Conservation (phyloP, 2,797 vertebrate genomes). For the Hemibagrus guttatus region DNA sequence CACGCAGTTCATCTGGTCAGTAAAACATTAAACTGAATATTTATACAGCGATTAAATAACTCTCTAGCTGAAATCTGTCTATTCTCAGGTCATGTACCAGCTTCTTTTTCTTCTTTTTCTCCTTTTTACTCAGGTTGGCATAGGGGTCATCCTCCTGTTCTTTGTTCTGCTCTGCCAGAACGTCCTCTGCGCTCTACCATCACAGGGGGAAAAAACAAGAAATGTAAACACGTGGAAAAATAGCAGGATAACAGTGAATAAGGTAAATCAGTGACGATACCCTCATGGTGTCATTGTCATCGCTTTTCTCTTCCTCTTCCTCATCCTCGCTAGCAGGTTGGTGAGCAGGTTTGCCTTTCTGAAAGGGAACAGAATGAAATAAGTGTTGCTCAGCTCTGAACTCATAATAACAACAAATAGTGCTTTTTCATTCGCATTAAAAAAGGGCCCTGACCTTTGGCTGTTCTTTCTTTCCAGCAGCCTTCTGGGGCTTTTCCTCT, state of each 20-base stretch:
- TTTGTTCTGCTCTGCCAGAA: conserved; percentile 69
- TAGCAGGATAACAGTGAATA: neutral
- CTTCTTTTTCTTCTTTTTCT: conserved; percentile 92
- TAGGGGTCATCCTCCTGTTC: conserved; percentile 75
- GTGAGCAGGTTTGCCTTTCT: conserved; percentile 65
- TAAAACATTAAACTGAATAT: neutral
- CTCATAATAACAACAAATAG: neutral
- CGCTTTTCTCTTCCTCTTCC: conserved; percentile 66
- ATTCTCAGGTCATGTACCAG: conserved; percentile 67
- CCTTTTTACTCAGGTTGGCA: conserved; percentile 87
- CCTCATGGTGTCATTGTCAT: conserved; percentile 72
- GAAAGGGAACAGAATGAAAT: neutral
- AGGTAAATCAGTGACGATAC: conserved; percentile 52
- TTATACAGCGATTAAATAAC: neutral
- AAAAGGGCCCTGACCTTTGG: conserved; percentile 50
- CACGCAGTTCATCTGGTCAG: neutral
- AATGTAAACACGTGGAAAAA: neutral
- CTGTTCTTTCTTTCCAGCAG: conserved; percentile 62
- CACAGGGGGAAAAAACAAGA: no score
- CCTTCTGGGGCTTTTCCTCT: conserved; percentile 62
- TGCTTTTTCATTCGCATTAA: no score
- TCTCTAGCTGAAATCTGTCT: neutral
- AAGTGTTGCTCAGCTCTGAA: neutral
- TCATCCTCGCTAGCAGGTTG: conserved; percentile 60
- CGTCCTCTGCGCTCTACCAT: conserved; percentile 73